Conservation (phyloP, 2,797 vertebrate species). For the Microtus obscurus region DNA sequence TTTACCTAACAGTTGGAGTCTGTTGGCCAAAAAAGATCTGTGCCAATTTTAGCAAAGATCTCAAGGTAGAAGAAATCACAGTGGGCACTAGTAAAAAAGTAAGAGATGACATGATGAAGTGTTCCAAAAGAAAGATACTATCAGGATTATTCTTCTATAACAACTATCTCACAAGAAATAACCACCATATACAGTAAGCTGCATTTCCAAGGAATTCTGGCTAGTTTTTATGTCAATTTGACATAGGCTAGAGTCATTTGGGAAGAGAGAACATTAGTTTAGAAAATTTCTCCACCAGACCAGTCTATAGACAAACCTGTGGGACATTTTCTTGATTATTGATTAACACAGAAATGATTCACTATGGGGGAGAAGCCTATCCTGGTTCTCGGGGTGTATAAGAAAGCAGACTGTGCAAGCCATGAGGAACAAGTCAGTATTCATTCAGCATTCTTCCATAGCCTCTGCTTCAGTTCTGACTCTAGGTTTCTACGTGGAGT, state of each 20-base stretch:
- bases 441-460: not conserved
- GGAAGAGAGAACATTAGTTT: not conserved
- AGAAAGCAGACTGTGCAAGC: not conserved
- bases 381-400: not conserved
- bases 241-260: not conserved
- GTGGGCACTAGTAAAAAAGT: fast-evolving
- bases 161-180: no score
- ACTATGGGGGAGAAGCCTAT: fast-evolving
- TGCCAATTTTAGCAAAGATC: no score
- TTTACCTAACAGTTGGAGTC: not conserved
- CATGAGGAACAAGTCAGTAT: not conserved
- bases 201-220: not conserved
- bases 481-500: not conserved
- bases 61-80: not conserved
- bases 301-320: no score
- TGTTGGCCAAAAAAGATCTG: not conserved
- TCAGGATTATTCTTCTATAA: not conserved
- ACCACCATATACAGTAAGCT: not conserved
- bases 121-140: not conserved
- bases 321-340: not conserved
- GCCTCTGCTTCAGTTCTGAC: not conserved
- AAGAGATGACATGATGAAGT: not conserved
- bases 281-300: not conserved
- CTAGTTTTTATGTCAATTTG: not conserved
- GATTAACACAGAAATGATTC: not conserved